Evolutionary conservation across 2,113 vertebrate species (phyloP), one percentile per base, ranked within the genome.

Genomic region (Scomber colias): DNA sequence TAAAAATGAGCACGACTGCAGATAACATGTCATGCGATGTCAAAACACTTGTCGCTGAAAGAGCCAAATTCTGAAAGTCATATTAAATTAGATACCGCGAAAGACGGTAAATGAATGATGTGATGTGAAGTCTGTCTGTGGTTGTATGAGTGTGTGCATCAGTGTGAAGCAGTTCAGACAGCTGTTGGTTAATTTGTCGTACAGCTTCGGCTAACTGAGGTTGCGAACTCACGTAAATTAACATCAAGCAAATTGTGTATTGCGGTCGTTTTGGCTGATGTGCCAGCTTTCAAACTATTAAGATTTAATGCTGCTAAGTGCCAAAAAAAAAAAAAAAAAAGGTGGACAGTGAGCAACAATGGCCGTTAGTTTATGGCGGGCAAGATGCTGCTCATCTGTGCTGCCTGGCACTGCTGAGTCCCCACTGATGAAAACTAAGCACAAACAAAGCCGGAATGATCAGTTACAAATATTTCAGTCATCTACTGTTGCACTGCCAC

Each of bases 11-110:
- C 64, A 27, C 65, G 50, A 11, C 7, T 4, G 30, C 2, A 75
- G 53, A 82, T 66, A 45, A 75, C 56, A 14, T 45, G 71, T 68
- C 82, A 56, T 24, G 53, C 66, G 3, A 19, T 67, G 89, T 83
- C 84, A 83, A 78, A 84, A 83, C 77, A 76, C 50, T 30, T 53
- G 73, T 76, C 15, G 21, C 14, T 51, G 17, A 85, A 83, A 57
- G 69, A 4, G 71, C 48, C 55, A 44, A 35, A 76, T 68, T 56
- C 21, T 30, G 11, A 11, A 27, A 74, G 69, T 77, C 69, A n/a
- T 48, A 68, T 54, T 71, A 66, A 75, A 70, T 76, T 62, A 73
- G 14, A 62, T 15, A 46, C 30, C 30, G 10, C 12, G 49, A 66
- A 68, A 59, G 61, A 46, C n/a, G 40, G 4, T 48, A 13, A 57